Conservation (phyloP, 2,888 invertebrate genomes). For the Amiota mariae region DNA sequence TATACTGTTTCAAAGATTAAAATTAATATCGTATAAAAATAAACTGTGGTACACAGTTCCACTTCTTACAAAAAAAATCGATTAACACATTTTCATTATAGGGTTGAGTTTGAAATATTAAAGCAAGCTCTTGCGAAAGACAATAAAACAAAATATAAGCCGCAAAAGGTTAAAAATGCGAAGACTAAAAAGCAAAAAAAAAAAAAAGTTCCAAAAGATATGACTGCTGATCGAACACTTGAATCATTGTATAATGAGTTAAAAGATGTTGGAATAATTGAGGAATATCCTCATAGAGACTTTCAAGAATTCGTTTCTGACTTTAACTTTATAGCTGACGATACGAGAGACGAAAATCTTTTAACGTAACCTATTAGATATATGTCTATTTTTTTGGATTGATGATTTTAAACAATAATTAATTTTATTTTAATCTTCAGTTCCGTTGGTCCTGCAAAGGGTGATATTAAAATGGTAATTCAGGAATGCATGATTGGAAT, state of each 20-base stretch:
- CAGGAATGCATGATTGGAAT: constrained; percentile 74
- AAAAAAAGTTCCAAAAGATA: constrained; percentile 76
- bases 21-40: not conserved
- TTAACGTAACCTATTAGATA: constrained; percentile 51
- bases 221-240: constrained; percentile 76
- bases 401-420: not conserved
- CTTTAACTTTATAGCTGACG: constrained; percentile 76
- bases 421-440: constrained; percentile 41
- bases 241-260: constrained; percentile 82
- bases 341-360: constrained; percentile 65
- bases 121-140: constrained; percentile 73
- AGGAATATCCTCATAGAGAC: constrained; percentile 75
- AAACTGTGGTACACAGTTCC: not conserved
- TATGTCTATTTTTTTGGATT: too few species aligned
- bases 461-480: constrained; percentile 76
- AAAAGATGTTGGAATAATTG: constrained; percentile 75
- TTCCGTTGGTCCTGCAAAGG: constrained; percentile 73
- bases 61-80: not conserved
- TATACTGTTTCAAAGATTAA: not conserved
- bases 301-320: constrained; percentile 81
- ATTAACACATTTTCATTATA: constrained; percentile 36
- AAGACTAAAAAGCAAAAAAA: constrained; percentile 63
- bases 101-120: constrained; percentile 70
- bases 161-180: constrained; percentile 51
- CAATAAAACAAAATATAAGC: constrained; percentile 61